These are phyloP conservation scores for Petroica traversi DNA, from an alignment of 2,113 vertebrate species.

Conservation along the genomic window DNA sequence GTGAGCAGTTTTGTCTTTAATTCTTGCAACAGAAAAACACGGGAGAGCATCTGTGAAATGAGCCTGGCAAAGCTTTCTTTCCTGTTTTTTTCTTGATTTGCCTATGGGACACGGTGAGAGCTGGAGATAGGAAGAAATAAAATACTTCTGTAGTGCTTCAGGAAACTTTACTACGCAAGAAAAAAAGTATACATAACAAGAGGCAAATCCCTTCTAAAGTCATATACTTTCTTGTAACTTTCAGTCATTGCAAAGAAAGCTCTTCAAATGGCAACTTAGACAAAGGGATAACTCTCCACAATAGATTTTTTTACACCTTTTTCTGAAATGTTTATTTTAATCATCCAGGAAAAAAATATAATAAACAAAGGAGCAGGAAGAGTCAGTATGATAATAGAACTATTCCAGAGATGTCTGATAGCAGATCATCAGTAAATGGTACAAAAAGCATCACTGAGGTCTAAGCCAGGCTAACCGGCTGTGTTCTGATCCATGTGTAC, in stretches of 20 bases:
- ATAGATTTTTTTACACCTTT: background rate
- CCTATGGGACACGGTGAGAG: background rate
- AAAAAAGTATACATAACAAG: background rate
- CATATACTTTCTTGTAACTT: background rate
- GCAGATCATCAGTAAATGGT: accelerated
- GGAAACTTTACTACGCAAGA: background rate
- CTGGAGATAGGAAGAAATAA: background rate
- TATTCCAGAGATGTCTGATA: background rate
- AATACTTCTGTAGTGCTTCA: background rate
- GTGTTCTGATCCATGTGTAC: accelerated
- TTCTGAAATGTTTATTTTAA: background rate
- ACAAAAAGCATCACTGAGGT: background rate
- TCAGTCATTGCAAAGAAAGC: background rate
- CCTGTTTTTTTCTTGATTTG: background rate
- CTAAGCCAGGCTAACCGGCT: background rate
- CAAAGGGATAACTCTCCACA: background rate
- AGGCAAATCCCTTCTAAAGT: background rate
- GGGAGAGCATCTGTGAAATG: background rate
- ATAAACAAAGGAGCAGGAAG: background rate
- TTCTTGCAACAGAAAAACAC: background rate
- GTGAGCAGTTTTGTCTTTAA: background rate
- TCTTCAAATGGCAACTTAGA: background rate
- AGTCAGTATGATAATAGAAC: background rate
- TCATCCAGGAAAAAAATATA: background rate
- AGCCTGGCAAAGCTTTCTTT: background rate